Evolutionary conservation across 2,113 vertebrate species (phyloP), one percentile per base, ranked within the genome.

Genomic region (Rhabdornis inornatus): DNA sequence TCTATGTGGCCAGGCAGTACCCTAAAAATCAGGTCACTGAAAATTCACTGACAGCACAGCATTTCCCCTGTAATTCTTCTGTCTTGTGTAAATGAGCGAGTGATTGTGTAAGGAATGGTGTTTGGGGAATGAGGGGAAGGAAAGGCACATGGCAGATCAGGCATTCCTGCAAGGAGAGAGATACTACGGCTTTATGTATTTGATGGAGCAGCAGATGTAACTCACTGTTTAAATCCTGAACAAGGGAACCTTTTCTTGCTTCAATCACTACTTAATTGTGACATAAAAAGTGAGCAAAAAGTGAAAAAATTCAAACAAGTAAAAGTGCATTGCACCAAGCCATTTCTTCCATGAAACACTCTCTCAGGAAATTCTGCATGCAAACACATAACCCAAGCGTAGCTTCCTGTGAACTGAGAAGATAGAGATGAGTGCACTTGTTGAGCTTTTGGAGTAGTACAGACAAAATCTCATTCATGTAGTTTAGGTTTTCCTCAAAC

Each of bases 81-180:
- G 19, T 87, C 53, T 69, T 44, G 7, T 4, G 2, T 65, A 40
- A 72, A 87, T 20, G 13, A 71, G 42, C 2, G 3, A 11, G 4
- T 24, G 30, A 83, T 52, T 7, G 5, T 42, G 22, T n/a, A 44
- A 37, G 24, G 24, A 61, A 49, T 0, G 0, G 27, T 39, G 21
- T 68, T 60, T 1, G 5, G 24, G 53, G 49, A 64, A 45, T 0
- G 2, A 71, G 18, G 40, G 39, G 39, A 78, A 22, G 15, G 28
- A 77, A 68, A 49, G 28, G 70, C 4, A 60, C 3, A 21, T 0
- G 0, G 3, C 0, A 0, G 30, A 55, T 55, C 23, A 63, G 12
- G 5, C 2, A 10, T 68, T 90, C 10, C 33, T 25, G 7, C 24
- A 42, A 64, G 39, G 57, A 79, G 8, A 8, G 25, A 33, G 8